Conservation (phyloP, 2,888 invertebrate species). For the Xylocampa areola region DNA sequence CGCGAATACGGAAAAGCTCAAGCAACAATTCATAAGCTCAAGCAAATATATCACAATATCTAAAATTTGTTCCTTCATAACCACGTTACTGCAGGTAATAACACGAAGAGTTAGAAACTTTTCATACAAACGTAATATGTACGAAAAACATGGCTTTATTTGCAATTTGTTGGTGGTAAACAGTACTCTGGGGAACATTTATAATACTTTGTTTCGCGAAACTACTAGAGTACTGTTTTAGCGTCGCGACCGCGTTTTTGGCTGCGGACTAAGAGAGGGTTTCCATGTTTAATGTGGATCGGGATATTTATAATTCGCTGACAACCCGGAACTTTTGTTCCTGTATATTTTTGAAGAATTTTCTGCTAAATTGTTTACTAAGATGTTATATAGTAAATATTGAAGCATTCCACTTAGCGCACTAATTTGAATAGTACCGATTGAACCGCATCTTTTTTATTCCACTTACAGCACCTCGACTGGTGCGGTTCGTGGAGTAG, state of each 20-base stretch:
- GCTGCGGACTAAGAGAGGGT: constrained; percentile 24
- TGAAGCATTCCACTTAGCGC: too few species aligned
- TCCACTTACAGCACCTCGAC: too few species aligned
- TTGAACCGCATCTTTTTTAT: too few species aligned
- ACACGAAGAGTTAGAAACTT: constrained; percentile 14
- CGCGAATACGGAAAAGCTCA: background rate
- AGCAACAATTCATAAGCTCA: background rate
- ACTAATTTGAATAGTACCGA: too few species aligned
- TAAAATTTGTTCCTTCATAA: background rate
- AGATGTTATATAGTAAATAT: too few species aligned
- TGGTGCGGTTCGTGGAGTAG: too few species aligned
- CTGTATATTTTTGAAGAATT: background rate
- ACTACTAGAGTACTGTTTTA: constrained; percentile 40
- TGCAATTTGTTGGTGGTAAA: constrained; percentile 36
- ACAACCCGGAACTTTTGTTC: background rate
- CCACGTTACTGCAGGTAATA: constrained; percentile 14
- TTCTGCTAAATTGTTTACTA: background rate
- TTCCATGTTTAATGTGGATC: constrained; percentile 40
- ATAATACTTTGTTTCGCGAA: constrained; percentile 43
- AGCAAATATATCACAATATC: constrained; percentile 3
- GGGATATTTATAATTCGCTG: constrained; percentile 30
- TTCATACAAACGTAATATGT: constrained; percentile 12
- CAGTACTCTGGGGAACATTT: constrained; percentile 45
- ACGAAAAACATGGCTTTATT: constrained; percentile 37
- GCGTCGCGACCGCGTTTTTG: constrained; percentile 32